Evolutionary conservation across 2,888 invertebrate species (phyloP).

Genomic region (Callyntrura sp.): DNA sequence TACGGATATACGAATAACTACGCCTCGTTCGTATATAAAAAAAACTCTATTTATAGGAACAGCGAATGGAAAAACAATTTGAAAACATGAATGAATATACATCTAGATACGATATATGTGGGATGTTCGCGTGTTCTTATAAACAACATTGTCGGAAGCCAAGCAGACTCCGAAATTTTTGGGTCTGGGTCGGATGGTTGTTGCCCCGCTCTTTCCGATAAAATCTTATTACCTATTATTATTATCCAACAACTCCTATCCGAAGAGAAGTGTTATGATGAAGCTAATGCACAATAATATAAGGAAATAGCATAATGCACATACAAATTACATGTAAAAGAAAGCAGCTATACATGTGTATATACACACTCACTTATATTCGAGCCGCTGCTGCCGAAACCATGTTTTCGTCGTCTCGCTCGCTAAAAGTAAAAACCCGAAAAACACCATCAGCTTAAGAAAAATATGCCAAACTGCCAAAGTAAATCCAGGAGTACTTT

Average conservation of each 20-base stretch:
- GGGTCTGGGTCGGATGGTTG: constrained; percentile 80
- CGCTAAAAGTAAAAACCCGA: no score
- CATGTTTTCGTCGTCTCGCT: no score
- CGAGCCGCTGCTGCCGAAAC: no score
- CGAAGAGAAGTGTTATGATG: neutral
- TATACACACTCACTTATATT: no score
- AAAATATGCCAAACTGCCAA: no score
- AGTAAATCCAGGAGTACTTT: no score
- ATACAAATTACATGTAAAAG: neutral
- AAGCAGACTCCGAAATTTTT: constrained; percentile 77
- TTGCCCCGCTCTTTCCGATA: constrained; percentile 68
- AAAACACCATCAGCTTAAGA: no score
- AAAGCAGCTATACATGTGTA: neutral
- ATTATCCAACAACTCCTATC: neutral
- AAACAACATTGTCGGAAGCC: constrained; percentile 66
- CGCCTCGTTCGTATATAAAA: neutral
- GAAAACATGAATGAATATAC: neutral
- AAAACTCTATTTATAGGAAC: no score
- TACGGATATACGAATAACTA: neutral
- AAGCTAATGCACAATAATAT: neutral
- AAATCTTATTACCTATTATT: neutral
- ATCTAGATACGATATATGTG: neutral
- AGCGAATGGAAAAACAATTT: no score
- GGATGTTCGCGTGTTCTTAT: constrained; percentile 31
- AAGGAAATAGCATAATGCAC: neutral